Percentiles rank a stretch among this genome's conserved stretches.
These are phyloP conservation scores for Acanthopleura granulata DNA, from an alignment of 2,888 invertebrate species.

Conservation along the genomic window DNA sequence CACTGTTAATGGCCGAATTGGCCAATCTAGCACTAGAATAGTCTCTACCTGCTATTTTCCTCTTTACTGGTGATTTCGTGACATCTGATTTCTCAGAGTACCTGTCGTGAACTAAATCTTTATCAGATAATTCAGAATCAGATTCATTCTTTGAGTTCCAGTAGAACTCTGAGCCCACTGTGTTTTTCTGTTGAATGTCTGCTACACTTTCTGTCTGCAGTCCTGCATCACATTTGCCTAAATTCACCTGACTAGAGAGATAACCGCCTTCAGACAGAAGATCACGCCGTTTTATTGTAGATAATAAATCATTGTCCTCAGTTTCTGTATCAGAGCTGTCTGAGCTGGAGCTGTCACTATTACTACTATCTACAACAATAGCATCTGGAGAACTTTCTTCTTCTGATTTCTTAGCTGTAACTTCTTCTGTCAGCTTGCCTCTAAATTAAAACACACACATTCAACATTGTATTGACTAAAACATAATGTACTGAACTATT, in stretches of 20 bases:
- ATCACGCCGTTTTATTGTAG: background rate
- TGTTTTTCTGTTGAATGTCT: too few species aligned
- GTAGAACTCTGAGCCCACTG: too few species aligned
- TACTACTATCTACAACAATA: background rate
- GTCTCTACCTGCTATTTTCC: conserved; percentile 18
- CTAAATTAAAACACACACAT: too few species aligned
- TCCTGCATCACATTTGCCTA: background rate
- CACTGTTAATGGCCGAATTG: background rate
- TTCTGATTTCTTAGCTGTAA: too few species aligned
- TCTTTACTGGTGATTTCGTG: conserved; percentile 11
- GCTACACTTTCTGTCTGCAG: background rate
- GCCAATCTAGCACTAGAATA: background rate
- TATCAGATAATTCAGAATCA: too few species aligned
- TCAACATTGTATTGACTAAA: too few species aligned
- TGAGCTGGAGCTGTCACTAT: conserved; percentile 11
- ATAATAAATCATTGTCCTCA: conserved; percentile 16
- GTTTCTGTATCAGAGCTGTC: conserved; percentile 13
- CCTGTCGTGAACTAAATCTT: too few species aligned
- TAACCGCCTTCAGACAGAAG: background rate
- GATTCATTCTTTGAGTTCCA: too few species aligned
- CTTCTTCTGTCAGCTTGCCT: too few species aligned
- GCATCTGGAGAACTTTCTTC: too few species aligned
- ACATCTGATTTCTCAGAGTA: background rate
- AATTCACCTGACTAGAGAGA: too few species aligned
- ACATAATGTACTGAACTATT: too few species aligned